Base-by-base conservation (phyloP, 1,140 invertebrate genomes). In the Cephus cinctus region DNA sequence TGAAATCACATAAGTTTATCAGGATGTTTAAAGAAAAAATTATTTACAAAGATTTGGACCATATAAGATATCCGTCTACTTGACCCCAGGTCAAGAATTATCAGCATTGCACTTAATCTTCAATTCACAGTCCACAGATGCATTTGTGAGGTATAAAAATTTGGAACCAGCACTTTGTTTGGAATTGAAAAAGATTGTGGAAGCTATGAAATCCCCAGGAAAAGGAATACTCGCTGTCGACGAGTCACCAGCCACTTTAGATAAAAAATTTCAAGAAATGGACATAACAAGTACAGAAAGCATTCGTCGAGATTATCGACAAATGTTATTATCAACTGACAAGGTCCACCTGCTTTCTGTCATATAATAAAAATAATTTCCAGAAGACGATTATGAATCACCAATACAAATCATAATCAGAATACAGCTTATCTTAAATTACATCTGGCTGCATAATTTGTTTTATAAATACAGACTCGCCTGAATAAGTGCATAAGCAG, bases 301-400 rank as follows among this genome's bases (percentile, higher is more conserved):
- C 15, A 84, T 84, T 64, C 71, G 85, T 9, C 71, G 85, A 4
- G 63, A 63, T 23, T 58, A 50, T 32, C 42, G 56, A 8, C 77
- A 86, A 66, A 67, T 88, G 15, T 71, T 88, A 18, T 88, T 88
- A 67, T 83, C 82, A 8, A 61, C 77, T 38, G 75, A 79, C 52
- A 63, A 72, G 27, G 59, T 55, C 11, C 12, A 11, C 8, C 16
- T 20, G 5, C 31, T 34, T 11, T 32, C 19, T 2, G 15, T 6
- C 9, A 21, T 32, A 9, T 4, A 4, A 5, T n/a, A 15, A 12
- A 25, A 30, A 23, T 14, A 11, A 42, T 42, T 23, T 42, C 25
- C 2, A 5, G 1, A 25, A 1, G 12, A 16, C 11, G 8, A 15
- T 31, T 15, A 23, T 5, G 16, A 34, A 18, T 2, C 0, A 21